These are phyloP conservation scores for Odontophorus gujanensis DNA, from an alignment of 2,113 vertebrate species.

Conservation along the genomic window DNA sequence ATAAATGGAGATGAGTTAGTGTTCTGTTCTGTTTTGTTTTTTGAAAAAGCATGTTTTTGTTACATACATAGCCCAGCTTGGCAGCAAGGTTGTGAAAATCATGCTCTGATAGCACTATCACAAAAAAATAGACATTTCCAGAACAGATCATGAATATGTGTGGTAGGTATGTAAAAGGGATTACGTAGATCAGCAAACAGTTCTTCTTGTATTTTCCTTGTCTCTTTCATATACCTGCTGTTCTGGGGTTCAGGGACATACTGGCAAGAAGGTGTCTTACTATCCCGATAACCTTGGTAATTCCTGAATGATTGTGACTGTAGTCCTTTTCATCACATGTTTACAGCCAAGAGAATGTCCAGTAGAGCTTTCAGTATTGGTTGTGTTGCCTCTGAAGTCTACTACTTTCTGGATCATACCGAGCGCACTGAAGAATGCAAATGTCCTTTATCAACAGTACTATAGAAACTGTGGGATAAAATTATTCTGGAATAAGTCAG, in stretches of 20 bases:
- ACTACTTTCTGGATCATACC: neutral
- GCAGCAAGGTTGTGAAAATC: neutral
- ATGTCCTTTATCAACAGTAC: neutral
- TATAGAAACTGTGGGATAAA: neutral
- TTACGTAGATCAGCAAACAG: neutral
- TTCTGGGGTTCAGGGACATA: neutral
- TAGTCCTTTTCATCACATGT: neutral
- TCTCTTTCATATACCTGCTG: neutral
- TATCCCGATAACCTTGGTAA: neutral
- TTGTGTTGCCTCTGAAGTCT: neutral
- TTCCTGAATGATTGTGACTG: neutral
- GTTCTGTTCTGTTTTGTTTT: too few relatives aligned
- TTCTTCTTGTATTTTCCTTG: rapidly evolving
- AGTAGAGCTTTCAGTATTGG: neutral
- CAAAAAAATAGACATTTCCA: neutral
- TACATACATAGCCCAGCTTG: neutral
- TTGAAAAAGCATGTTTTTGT: neutral
- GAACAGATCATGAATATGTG: neutral
- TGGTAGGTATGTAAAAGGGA: neutral
- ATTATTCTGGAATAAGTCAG: neutral
- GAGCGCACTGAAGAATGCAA: neutral
- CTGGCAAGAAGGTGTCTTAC: neutral
- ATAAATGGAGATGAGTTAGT: neutral
- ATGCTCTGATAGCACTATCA: neutral
- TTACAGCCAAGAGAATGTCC: neutral